Evolutionary conservation across 1,140 invertebrate genomes (phyloP), one percentile per base, ranked within the genome.

Genomic region (Drosophila obscura): DNA sequence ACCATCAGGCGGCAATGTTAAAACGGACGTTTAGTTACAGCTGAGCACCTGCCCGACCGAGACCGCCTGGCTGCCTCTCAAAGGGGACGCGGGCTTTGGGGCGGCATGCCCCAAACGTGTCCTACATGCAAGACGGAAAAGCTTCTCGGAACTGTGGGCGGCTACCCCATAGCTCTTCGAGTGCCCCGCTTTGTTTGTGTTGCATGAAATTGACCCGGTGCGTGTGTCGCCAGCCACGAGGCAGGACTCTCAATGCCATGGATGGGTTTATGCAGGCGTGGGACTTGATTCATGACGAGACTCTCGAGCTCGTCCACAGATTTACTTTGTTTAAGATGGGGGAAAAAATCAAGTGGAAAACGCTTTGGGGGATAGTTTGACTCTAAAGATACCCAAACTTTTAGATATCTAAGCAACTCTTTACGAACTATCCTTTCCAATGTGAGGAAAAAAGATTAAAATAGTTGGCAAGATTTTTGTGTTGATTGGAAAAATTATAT

Each of bases 21-120:
- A 62, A 83, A 76, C 71, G 80, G 65, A 83, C 80, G 82, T 87
- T 87, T 87, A 87, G 82, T 87, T 87, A 87, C 82, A 87, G 71
- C 83, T 78, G 83, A 79, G 82, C 79, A 82, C 78, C 82, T 85
- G 82, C 46, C 67, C 64, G 57, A 39, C 39, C 26, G 45, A 61
- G 72, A 56, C 51, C 51, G 67, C 77, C 75, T 79, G 68, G 80
- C 73, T 65, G 77, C 73, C 75, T 60, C 71, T 66, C 73, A 73
- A 85, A 84, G 75, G 50, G 31, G 43, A 68, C 11, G 58, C 62
- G 26, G 13, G 48, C 59, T 16, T 11, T 11, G 45, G 19, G 57
- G 49, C 55, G 57, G 49, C 55, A 43, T 53, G 75, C 46, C 55
- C 56, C 61, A 61, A 82, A 87, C 82, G 78, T 87, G 82, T 68